phyloP scores from a whole-genome alignment of 2,113 vertebrate species.

The Pangasianodon gigas region DNA sequence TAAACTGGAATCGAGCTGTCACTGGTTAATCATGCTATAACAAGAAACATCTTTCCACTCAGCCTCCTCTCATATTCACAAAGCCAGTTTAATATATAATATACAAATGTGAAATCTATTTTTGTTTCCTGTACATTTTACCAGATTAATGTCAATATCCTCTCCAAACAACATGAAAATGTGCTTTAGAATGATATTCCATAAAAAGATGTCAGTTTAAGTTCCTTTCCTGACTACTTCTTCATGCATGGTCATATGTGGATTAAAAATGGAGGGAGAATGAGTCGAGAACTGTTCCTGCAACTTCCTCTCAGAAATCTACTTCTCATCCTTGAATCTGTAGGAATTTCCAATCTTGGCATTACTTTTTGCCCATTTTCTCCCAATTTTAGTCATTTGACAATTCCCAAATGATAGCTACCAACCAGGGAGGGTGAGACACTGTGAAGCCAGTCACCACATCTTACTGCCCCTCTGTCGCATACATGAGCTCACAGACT shows the following conservation, averaged over 20 bases:
- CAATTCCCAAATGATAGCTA: background rate
- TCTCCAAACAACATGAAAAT: background rate
- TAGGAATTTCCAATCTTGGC: background rate
- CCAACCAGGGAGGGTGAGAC: background rate
- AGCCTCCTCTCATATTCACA: background rate
- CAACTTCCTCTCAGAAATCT: background rate
- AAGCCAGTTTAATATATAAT: slow-evolving; percentile 2
- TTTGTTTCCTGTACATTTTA: background rate
- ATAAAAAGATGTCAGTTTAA: slow-evolving; percentile 72
- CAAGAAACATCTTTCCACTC: background rate
- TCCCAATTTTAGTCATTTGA: background rate
- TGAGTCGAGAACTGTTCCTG: background rate
- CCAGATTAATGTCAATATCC: background rate
- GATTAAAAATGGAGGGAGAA: slow-evolving; percentile 60
- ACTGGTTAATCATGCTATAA: slow-evolving; percentile 12
- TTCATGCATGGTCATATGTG: slow-evolving; percentile 71
- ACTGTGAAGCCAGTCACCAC: background rate
- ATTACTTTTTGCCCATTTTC: background rate
- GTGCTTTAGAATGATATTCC: slow-evolving; percentile 24
- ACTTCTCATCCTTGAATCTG: background rate
- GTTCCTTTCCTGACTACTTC: slow-evolving; percentile 71
- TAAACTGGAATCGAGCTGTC: slow-evolving; percentile 15
- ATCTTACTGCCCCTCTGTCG: background rate
- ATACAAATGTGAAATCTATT: slow-evolving; percentile 1
- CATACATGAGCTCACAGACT: background rate